Percentiles rank a stretch among this genome's conserved stretches.
Evolutionary conservation across 2,888 invertebrate genomes (phyloP).

Genomic region (Gerris lacustris): DNA sequence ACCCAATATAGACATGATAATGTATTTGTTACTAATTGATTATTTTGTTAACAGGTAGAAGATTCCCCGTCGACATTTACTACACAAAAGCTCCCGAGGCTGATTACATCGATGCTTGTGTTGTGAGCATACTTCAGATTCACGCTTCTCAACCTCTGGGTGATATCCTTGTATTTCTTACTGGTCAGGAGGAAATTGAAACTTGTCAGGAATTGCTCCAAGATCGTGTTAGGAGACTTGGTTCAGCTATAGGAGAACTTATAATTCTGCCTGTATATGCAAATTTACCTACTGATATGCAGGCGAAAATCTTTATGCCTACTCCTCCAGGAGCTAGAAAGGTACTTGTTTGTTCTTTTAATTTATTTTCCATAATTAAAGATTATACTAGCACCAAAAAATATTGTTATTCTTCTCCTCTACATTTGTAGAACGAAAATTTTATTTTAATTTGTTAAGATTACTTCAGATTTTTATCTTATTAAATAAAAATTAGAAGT

Average conservation of each 20-base stretch:
- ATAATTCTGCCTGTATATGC: slow-evolving; percentile 93
- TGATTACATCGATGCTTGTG: slow-evolving; percentile 94
- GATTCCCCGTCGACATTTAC: slow-evolving; percentile 96
- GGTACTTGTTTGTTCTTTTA: slow-evolving; percentile 35
- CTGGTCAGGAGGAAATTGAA: slow-evolving; percentile 64
- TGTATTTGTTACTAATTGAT: too few relatives aligned
- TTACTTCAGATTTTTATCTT: too few relatives aligned
- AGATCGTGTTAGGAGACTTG: slow-evolving; percentile 82
- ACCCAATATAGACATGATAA: too few relatives aligned
- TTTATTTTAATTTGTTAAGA: too few relatives aligned
- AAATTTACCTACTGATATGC: slow-evolving; percentile 96
- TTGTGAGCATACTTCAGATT: slow-evolving; percentile 94
- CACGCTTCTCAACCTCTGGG: slow-evolving; percentile 94
- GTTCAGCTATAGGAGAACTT: slow-evolving; percentile 84
- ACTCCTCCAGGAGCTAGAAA: slow-evolving; percentile 94
- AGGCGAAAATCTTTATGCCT: slow-evolving; percentile 96
- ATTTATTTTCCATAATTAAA: neutral
- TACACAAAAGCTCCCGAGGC: slow-evolving; percentile 99
- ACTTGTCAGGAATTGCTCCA: slow-evolving; percentile 77
- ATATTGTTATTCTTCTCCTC: too few relatives aligned
- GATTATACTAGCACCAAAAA: too few relatives aligned
- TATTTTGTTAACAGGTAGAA: slow-evolving; percentile 48
- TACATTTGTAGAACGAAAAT: too few relatives aligned
- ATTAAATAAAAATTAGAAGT: too few relatives aligned
- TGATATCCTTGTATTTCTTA: slow-evolving; percentile 91